Evolutionary conservation across 2,113 vertebrate genomes (phyloP), one percentile per base, ranked within the genome.

Genomic region (Hypomesus transpacificus): DNA sequence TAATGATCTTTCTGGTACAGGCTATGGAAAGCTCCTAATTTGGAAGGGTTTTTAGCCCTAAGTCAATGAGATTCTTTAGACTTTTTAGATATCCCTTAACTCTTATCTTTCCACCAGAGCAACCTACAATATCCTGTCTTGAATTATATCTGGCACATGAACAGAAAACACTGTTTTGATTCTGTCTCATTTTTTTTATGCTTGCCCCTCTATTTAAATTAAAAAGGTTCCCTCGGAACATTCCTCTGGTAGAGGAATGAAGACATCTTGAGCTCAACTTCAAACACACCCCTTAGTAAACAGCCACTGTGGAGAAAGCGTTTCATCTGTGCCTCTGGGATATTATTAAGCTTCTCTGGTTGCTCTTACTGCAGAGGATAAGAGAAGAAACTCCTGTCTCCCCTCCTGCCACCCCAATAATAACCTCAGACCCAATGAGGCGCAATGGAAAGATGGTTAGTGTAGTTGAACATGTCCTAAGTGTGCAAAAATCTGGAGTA

Each of bases 311-410:
- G 88, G 94, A 94, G 94, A 94, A 93, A 94, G 87, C 67, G 89
- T 97, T 97, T 98, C 95, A 97, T 96, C 94, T 95, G 92, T 94
- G 94, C 95, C 96, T 95, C 93, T 95, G 94, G 95, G 95, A 97
- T 94, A 93, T 95, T 95, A 96, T 97, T 96, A 96, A 95, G 94
- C 92, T 92, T 96, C 94, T 93, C 91, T 94, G 92, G 93, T 93
- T 94, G 92, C 91, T 92, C 94, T 88, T 92, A 92, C 92, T 94
- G 93, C 87, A 91, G 91, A 72, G 66, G 91, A 95, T 94, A 93
- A 96, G 89, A 92, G 88, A 92, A 93, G 88, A 87, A 88, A 90
- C 93, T 91, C 89, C 92, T 91, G 91, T 89, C 89, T 92, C 89
- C 89, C 90, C 91, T 86, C 87, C 86, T 92, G 91, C 87, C 85